These are phyloP conservation scores for Zootoca vivipara DNA, from an alignment of 2,113 vertebrate genomes.

Conservation along the genomic window DNA sequence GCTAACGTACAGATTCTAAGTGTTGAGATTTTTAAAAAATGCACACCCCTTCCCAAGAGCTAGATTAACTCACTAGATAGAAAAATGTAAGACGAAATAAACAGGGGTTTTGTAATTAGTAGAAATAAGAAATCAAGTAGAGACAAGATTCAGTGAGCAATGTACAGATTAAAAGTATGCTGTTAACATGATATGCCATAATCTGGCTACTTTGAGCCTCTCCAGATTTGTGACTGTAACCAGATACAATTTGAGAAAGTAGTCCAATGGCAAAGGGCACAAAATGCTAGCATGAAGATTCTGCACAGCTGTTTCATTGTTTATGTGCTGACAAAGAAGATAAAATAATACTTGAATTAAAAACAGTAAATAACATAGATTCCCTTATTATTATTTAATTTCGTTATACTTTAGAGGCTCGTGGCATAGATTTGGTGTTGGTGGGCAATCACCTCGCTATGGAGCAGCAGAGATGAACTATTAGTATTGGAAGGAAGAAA, in stretches of 20 bases:
- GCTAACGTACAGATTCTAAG: not conserved
- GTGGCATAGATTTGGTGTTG: not conserved
- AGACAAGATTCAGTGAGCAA: conserved; percentile 12
- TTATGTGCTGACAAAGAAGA: not conserved
- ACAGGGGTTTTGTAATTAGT: not conserved
- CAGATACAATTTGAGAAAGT: not conserved
- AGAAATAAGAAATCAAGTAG: not conserved
- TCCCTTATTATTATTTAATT: not conserved
- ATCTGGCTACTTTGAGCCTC: not conserved
- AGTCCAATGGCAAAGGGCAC: conserved; percentile 5
- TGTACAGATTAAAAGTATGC: not conserved
- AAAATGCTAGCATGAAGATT: conserved; percentile 10
- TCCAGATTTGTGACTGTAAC: not conserved
- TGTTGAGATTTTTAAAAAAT: not conserved
- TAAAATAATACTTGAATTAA: not conserved
- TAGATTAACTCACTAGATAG: not conserved
- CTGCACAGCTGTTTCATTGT: not conserved
- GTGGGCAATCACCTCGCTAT: not conserved
- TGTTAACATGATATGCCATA: not conserved
- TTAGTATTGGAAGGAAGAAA: not conserved
- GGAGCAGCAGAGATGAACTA: not conserved
- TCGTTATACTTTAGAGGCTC: not conserved
- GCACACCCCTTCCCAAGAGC: not conserved
- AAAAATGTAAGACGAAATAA: not conserved
- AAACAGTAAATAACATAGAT: not conserved